A percentile compares a stretch with the other conserved stretches of the same genome.
Evolutionary conservation across 1,140 invertebrate genomes (phyloP).

Genomic region (Riptortus pedestris): DNA sequence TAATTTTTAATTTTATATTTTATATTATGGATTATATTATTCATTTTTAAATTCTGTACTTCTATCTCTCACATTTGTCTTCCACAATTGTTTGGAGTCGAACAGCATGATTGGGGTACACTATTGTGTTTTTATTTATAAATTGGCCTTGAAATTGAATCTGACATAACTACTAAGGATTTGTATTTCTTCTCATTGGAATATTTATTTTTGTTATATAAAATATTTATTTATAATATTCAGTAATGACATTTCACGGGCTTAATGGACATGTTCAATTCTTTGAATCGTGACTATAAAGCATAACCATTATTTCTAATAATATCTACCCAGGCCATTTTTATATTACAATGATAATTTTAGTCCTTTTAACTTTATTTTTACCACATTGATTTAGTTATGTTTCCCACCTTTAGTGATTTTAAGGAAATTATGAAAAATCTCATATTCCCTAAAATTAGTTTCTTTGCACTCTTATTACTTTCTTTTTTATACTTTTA

Average conservation of each 20-base stretch:
- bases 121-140: not conserved
- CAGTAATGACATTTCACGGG: not conserved
- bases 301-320: not conserved
- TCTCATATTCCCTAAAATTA: conserved; percentile 22
- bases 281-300: too few relatives aligned
- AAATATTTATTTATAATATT: conserved; percentile 3
- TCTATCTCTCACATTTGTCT: too few relatives aligned
- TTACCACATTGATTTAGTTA: conserved; percentile 11
- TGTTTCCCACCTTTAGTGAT: conserved; percentile 3
- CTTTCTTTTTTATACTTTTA: conserved; percentile 21
- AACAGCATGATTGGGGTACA: too few relatives aligned
- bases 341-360: not conserved
- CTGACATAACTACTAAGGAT: not conserved
- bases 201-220: not conserved
- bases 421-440: conserved; percentile 2
- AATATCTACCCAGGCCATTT: not conserved
- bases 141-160: not conserved
- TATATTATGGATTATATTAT: too few relatives aligned
- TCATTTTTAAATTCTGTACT: too few relatives aligned
- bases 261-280: not conserved
- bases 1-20: conserved; percentile 10
- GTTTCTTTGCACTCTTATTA: conserved; percentile 5
- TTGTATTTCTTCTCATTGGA: not conserved
- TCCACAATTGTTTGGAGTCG: too few relatives aligned
- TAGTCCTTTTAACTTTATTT: conserved; percentile 12